Conservation (phyloP, 2,113 vertebrate genomes). For the Bostrychus sinensis region DNA sequence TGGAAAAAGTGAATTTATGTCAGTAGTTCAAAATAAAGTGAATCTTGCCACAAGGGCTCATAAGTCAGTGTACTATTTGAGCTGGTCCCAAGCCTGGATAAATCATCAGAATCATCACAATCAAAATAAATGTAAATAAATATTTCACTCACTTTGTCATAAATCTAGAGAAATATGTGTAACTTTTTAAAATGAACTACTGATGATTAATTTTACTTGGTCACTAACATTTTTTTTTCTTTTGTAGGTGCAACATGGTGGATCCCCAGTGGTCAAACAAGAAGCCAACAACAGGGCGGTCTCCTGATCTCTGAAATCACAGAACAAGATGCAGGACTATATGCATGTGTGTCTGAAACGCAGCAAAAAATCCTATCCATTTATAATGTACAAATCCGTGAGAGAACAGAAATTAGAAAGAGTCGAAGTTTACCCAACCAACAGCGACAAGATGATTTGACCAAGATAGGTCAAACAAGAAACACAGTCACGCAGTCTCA, state of each 20-base stretch:
- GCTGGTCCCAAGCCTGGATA: background rate
- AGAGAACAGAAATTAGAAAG: conserved; percentile 37
- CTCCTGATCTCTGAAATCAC: conserved; percentile 62
- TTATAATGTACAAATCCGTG: conserved; percentile 69
- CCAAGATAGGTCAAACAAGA: conserved; percentile 1
- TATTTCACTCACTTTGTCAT: no score
- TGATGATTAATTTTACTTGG: background rate
- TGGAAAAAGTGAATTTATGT: background rate
- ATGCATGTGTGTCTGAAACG: conserved; percentile 64
- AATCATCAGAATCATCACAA: no score
- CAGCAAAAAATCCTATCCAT: conserved; percentile 58
- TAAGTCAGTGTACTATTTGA: background rate
- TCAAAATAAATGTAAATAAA: no score
- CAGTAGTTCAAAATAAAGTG: background rate
- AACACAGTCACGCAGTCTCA: conserved; percentile 38
- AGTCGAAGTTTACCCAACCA: conserved; percentile 44
- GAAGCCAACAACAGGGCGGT: conserved; percentile 47
- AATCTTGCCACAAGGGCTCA: no score
- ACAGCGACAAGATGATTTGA: conserved; percentile 3
- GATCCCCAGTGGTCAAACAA: conserved; percentile 73
- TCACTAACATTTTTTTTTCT: background rate
- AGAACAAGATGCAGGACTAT: conserved; percentile 65
- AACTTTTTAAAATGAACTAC: no score
- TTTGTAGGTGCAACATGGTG: conserved; percentile 71
- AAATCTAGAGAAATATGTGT: no score